Conservation (phyloP, 2,888 invertebrate genomes). For the Drosophila borborema region DNA sequence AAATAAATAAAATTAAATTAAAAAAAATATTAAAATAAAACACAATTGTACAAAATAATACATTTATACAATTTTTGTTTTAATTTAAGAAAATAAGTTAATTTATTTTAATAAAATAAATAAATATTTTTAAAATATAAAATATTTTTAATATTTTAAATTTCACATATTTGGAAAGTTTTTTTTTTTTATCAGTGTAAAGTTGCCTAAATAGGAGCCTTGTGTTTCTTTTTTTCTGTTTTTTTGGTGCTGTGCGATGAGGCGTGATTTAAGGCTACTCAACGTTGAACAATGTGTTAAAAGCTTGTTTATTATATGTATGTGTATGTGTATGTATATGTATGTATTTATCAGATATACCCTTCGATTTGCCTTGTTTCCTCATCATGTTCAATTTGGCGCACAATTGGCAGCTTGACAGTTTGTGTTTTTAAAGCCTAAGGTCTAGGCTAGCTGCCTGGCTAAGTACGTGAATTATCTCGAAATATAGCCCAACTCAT, state of each 20-base stretch:
- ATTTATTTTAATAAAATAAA: too few relatives aligned
- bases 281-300: slow-evolving; percentile 62
- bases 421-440: slow-evolving; percentile 44
- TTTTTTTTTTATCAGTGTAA: slow-evolving; percentile 33
- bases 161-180: too few relatives aligned
- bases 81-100: too few relatives aligned
- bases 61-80: too few relatives aligned
- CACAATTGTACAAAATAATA: too few relatives aligned
- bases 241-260: slow-evolving; percentile 13
- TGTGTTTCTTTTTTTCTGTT: slow-evolving; percentile 5
- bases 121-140: too few relatives aligned
- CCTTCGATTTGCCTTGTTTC: slow-evolving; percentile 20
- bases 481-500: slow-evolving; percentile 44
- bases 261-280: slow-evolving; percentile 43
- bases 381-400: slow-evolving; percentile 64
- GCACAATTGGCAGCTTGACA: slow-evolving; percentile 48
- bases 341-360: slow-evolving; percentile 35
- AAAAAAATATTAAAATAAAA: too few relatives aligned
- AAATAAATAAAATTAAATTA: too few relatives aligned
- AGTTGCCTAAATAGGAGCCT: not conserved
- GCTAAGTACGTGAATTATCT: slow-evolving; percentile 48
- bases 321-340: not conserved
- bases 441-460: not conserved
- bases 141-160: too few relatives aligned
- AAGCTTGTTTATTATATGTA: slow-evolving; percentile 62